Evolutionary conservation across 2,888 invertebrate species (phyloP).

Genomic region (Hemicrepidius hirtus): DNA sequence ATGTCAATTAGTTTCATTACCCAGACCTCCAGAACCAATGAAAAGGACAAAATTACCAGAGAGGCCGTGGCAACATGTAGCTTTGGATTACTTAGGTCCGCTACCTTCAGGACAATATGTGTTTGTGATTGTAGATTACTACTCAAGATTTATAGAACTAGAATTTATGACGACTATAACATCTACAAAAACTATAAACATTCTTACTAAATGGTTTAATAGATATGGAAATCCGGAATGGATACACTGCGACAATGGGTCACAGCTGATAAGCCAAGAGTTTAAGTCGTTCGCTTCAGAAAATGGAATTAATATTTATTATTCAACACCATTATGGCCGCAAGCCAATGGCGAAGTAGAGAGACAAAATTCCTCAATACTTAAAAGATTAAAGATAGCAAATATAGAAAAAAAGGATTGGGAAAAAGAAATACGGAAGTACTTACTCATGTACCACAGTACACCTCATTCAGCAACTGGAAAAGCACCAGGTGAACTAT

Average conservation of each 20-base stretch:
- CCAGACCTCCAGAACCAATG: not conserved
- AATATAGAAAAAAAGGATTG: constrained; percentile 48
- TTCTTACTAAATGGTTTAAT: constrained; percentile 54
- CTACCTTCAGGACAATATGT: constrained; percentile 53
- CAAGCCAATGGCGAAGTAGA: constrained; percentile 60
- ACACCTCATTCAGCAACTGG: constrained; percentile 61
- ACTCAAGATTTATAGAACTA: constrained; percentile 51
- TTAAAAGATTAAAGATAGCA: constrained; percentile 52
- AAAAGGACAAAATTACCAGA: constrained; percentile 43
- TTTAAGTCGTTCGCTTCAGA: constrained; percentile 48
- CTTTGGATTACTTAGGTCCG: constrained; percentile 60
- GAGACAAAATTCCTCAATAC: constrained; percentile 53
- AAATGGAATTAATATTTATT: constrained; percentile 34
- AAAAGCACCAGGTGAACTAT: constrained; percentile 57
- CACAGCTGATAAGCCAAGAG: constrained; percentile 54
- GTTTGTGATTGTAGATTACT: constrained; percentile 50
- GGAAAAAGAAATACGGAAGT: constrained; percentile 54
- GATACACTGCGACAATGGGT: constrained; percentile 55
- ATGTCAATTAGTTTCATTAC: not conserved
- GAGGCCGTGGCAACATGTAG: constrained; percentile 52
- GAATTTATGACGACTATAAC: constrained; percentile 53
- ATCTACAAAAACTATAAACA: constrained; percentile 48
- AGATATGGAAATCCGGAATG: constrained; percentile 52
- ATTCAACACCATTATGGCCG: constrained; percentile 54
- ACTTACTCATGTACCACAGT: constrained; percentile 54